phyloP scores from a whole-genome alignment of 2,888 invertebrate species.

The Galerucella nymphaeae region DNA sequence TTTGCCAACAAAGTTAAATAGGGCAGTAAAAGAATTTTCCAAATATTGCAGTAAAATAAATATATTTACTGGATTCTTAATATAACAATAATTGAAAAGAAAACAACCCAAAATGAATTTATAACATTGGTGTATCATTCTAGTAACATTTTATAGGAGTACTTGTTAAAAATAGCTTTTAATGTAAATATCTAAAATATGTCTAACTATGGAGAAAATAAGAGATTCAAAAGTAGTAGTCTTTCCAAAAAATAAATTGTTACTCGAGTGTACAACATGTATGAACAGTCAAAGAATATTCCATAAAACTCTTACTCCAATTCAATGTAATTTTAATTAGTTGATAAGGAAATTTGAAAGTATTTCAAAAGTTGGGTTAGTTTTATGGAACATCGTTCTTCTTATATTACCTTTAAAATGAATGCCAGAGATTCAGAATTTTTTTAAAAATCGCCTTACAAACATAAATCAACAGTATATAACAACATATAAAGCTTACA shows the following conservation, averaged over 20 bases:
- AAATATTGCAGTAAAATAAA: not conserved
- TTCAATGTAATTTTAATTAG: not conserved
- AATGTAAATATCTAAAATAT: not conserved
- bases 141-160: not conserved
- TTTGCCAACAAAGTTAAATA: not conserved
- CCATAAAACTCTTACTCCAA: not conserved
- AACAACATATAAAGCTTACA: slow-evolving; percentile 22
- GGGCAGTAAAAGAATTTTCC: not conserved
- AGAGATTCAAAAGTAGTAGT: too few relatives aligned
- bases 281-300: not conserved
- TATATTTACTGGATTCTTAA: not conserved
- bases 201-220: too few relatives aligned
- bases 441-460: not conserved
- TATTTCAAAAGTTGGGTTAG: too few relatives aligned
- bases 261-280: not conserved
- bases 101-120: not conserved
- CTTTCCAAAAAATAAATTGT: not conserved
- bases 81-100: slow-evolving; percentile 3
- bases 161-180: not conserved
- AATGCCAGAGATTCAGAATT: not conserved
- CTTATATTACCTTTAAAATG: not conserved
- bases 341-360: too few relatives aligned
- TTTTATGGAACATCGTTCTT: not conserved
- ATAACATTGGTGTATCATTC: not conserved
- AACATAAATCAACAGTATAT: not conserved